Conservation (phyloP, 2,797 vertebrate species). For the Ctenosaura bakeri region DNA sequence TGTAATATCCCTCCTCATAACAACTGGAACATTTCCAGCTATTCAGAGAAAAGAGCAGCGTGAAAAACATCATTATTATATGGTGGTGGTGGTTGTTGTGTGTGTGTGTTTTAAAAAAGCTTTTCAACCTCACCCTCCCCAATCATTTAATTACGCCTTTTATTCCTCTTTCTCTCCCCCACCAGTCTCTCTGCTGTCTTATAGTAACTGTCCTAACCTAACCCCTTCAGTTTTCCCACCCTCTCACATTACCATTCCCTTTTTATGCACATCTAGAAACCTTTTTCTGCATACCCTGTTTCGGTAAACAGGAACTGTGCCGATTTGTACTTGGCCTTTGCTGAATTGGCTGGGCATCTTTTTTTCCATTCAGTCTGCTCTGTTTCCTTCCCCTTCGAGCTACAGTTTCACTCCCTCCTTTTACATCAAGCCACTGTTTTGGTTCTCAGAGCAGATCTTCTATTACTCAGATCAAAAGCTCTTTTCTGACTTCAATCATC, state of each 20-base stretch:
- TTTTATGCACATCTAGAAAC: slow-evolving; percentile 26
- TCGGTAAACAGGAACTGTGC: slow-evolving; percentile 11
- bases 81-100: not conserved
- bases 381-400: not conserved
- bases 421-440: not conserved
- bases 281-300: slow-evolving; percentile 3
- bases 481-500: not conserved
- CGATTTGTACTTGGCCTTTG: slow-evolving; percentile 25
- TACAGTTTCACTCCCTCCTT: not conserved
- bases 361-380: not conserved
- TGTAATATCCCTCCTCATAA: slow-evolving; percentile 51
- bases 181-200: slow-evolving; percentile 14
- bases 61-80: slow-evolving; percentile 50
- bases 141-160: slow-evolving; percentile 63
- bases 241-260: slow-evolving; percentile 10
- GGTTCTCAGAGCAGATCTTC: not conserved
- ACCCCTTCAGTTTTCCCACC: slow-evolving; percentile 46
- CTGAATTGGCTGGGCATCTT: not conserved
- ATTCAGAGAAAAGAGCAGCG: slow-evolving; percentile 64
- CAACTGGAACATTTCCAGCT: slow-evolving; percentile 63
- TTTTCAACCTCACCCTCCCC: slow-evolving; percentile 32
- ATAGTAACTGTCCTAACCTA: slow-evolving; percentile 52
- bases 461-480: not conserved
- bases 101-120: slow-evolving; percentile 34
- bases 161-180: slow-evolving; percentile 33